Evolutionary conservation across 2,797 vertebrate genomes (phyloP).

Genomic region (Limnodromus scolopaceus): DNA sequence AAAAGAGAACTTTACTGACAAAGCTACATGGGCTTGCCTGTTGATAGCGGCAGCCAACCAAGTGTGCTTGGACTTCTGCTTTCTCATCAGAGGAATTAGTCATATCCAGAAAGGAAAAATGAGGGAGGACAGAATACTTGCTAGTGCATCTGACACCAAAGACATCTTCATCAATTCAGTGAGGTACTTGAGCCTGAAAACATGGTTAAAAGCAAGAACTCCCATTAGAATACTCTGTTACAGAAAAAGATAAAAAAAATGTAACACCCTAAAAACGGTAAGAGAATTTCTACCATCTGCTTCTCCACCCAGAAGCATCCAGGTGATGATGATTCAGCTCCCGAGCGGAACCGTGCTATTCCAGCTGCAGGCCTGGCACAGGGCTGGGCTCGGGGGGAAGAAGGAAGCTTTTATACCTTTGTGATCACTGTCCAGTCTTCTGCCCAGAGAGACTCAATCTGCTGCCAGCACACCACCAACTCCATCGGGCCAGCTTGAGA

Average conservation of each 20-base stretch:
- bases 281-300: neutral
- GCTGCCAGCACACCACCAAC: neutral
- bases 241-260: neutral
- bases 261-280: neutral
- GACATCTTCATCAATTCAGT: neutral
- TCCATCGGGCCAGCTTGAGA: neutral
- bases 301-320: neutral
- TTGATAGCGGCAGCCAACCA: neutral
- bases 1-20: neutral
- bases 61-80: neutral
- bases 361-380: neutral
- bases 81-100: neutral
- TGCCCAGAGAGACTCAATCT: neutral
- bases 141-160: neutral
- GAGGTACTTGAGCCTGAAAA: neutral
- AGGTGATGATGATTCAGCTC: rapidly evolving
- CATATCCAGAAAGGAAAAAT: neutral
- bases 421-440: neutral
- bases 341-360: rapidly evolving
- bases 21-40: neutral
- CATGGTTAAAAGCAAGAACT: neutral
- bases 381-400: neutral
- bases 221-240: neutral
- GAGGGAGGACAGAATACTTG: neutral
- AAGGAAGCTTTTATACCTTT: neutral